Evolutionary conservation across 2,888 invertebrate genomes (phyloP), one percentile per base, ranked within the genome.

Genomic region (Watsonalla cultraria): DNA sequence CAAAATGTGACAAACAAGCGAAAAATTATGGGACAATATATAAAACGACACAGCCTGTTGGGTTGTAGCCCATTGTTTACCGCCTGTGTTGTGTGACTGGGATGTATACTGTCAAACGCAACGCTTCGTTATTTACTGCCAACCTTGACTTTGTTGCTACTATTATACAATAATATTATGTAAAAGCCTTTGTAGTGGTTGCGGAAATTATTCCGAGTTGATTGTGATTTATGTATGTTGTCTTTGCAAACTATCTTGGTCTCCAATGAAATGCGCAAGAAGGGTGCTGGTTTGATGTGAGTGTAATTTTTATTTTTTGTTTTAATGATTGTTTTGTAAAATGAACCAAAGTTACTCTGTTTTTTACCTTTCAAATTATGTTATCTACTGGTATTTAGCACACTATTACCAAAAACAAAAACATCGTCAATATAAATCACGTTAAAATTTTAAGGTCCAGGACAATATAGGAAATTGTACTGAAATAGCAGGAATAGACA

Each of bases 61-160:
- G 47, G 47, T 47, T 47, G 47, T 49, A 15, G 37, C 49, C 39
- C 15, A 49, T 49, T 49, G 49, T 37, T 49, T 37, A 39, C 14
- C 8, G 35, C 8, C 37, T 33, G 13, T 49, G 49, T 39, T 49
- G 42, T 49, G 49, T 49, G 49, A 37, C 49, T 2, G 37, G 14
- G 14, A 11, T 56, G 58, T 56, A 52, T 53, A 58, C 54, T 58
- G 63, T 67, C 61, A 61, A 46, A 52, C 53, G 64, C 62, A 66
- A 64, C 57, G 42, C 55, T 33, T 46, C 51, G 52, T 64, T 64
- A 61, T 57, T 58, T 53, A 59, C 52, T 54, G 59, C 51, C 51
- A 54, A 54, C 56, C 51, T 58, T 24, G 51, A 53, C 51, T 52
- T 42, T 45, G 51, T 34, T 51, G 37, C 9, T 9, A 37, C 37